Percentiles rank a stretch among this genome's conserved stretches.
phyloP scores from a whole-genome alignment of 2,113 vertebrate species.

The Onychostruthus taczanowskii region DNA sequence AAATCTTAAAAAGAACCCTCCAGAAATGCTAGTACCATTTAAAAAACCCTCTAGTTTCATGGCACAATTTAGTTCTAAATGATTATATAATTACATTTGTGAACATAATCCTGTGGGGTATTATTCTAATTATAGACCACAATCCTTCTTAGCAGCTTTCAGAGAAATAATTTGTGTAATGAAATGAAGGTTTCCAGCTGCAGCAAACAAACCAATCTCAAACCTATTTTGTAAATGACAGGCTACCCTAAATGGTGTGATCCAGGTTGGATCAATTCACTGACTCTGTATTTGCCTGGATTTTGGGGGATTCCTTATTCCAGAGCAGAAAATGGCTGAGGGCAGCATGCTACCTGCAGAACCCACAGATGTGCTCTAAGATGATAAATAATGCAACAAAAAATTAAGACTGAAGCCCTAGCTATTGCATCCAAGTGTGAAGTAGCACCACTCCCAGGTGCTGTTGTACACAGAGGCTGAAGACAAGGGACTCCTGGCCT shows the following conservation, averaged over 20 bases:
- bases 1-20: not conserved
- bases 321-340: not conserved
- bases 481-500: not conserved
- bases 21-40: not conserved
- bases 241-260: not conserved
- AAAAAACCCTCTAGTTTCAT: slow-evolving; percentile 35
- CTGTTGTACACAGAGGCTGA: not conserved
- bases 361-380: not conserved
- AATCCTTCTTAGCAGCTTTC: slow-evolving; percentile 73
- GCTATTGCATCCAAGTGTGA: not conserved
- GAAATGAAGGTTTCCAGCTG: slow-evolving; percentile 64
- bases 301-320: not conserved
- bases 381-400: not conserved
- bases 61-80: slow-evolving; percentile 58
- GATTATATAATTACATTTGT: slow-evolving; percentile 77
- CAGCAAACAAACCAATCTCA: slow-evolving; percentile 45
- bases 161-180: slow-evolving; percentile 71
- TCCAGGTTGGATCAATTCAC: not conserved
- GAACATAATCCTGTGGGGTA: slow-evolving; percentile 70
- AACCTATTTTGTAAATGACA: slow-evolving; percentile 30
- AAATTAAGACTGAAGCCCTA: not conserved
- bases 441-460: not conserved
- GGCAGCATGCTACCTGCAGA: not conserved
- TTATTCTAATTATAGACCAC: slow-evolving; percentile 77
- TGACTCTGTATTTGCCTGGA: not conserved